Conservation (phyloP, 2,113 vertebrate species). For the Neotragus moschatus region DNA sequence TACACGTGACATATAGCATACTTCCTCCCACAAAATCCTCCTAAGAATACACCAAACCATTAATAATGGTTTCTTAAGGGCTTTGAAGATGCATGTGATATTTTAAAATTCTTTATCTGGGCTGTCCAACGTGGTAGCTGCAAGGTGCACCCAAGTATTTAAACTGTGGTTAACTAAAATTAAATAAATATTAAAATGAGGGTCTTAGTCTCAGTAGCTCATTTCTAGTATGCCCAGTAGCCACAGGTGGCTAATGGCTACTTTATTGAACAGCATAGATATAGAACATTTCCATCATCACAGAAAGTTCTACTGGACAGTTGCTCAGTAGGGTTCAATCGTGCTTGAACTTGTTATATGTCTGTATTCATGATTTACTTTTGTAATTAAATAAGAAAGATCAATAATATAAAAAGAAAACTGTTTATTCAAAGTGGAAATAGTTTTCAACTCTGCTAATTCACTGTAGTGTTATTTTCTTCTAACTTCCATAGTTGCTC, state of each 20-base stretch:
- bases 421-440: conserved; percentile 22
- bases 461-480: not conserved
- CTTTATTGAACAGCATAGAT: not conserved
- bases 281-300: conserved; percentile 35
- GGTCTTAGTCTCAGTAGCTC: not conserved
- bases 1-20: not conserved
- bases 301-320: conserved; percentile 14
- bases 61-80: not conserved
- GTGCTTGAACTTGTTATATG: conserved; percentile 40
- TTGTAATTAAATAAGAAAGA: conserved; percentile 46
- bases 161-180: conserved; percentile 49
- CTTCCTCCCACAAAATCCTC: not conserved
- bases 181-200: conserved; percentile 3
- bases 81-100: not conserved
- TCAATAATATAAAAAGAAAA: conserved; percentile 32
- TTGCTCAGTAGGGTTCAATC: conserved; percentile 19
- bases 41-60: not conserved
- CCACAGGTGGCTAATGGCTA: conserved; percentile 47
- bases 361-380: conserved; percentile 43
- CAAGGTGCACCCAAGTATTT: not conserved
- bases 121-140: not conserved
- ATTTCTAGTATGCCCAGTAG: not conserved
- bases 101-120: not conserved
- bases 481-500: not conserved
- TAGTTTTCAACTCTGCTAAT: not conserved